These are phyloP conservation scores for Dolomedes plantarius DNA, from an alignment of 2,888 invertebrate species.

Conservation along the genomic window DNA sequence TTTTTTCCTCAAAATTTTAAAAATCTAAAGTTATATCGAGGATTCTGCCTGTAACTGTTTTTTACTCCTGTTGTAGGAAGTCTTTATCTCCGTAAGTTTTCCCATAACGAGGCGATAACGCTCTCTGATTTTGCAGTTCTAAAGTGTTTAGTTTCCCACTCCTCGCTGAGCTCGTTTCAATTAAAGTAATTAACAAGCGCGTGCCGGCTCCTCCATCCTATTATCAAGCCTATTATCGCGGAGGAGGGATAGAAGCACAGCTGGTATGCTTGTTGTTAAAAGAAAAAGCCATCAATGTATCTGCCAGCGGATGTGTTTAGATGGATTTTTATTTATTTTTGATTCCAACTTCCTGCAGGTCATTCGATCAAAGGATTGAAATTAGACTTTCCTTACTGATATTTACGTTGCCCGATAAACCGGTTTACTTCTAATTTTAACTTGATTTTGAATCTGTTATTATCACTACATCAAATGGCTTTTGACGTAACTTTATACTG, in stretches of 20 bases:
- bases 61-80: no score
- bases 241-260: conserved; percentile 26
- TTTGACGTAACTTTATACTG: no score
- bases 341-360: not conserved
- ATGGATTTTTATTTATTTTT: not conserved
- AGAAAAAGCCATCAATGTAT: conserved; percentile 1
- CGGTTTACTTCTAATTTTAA: not conserved
- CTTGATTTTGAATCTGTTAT: not conserved
- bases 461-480: not conserved
- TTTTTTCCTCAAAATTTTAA: no score
- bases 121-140: not conserved
- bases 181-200: conserved; percentile 52
- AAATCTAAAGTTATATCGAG: no score
- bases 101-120: no score
- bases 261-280: conserved; percentile 19
- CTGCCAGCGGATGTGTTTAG: conserved; percentile 12
- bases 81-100: no score
- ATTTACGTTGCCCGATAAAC: not conserved
- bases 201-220: conserved; percentile 15
- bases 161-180: conserved; percentile 23
- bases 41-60: no score
- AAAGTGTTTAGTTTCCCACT: conserved; percentile 27
- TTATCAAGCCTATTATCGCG: conserved; percentile 15
- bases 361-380: conserved; percentile 11
- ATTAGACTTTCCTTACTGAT: not conserved